Evolutionary conservation across 2,797 vertebrate species (phyloP), one percentile per base, ranked within the genome.

Genomic region (Macroramphosus scolopax): DNA sequence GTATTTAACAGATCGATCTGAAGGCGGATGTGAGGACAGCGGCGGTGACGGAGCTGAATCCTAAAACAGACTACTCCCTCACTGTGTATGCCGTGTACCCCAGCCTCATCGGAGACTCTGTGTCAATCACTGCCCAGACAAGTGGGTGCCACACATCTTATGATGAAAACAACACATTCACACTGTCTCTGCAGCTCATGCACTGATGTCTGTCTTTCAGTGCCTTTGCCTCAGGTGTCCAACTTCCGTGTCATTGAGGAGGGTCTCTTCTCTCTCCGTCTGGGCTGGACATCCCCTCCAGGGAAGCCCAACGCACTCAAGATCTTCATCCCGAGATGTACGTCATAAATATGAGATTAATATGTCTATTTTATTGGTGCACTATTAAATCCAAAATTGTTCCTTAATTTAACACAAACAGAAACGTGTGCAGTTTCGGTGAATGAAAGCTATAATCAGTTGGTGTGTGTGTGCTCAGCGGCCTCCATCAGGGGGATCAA

Each of bases 171-270:
- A 35, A 5, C 10, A 12, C 10, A 29, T 11, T 33, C 51, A 22
- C 7, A 33, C 5, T 17, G 1, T 33, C 17, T 12, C 5, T n/a
- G n/a, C n/a, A n/a, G n/a, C n/a, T 17, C 2, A 22, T 68, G 1
- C 15, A 45, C 11, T 36, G 11, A 1, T 1, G 17, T 10, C 25
- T 30, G 6, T 61, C 33, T 79, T 43, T 34, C 45, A 95, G 93
- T 85, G 35, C 72, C 88, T 0, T 58, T 94, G 17, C 90, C 92
- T n/a, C 85, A 78, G 0, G 92, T 95, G 46, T 88, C 88, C 22
- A 92, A 95, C 81, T 94, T 95, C 79, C 92, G 91, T 6, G 85
- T 95, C 31, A 82, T 89, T 13, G 93, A 95, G 58, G 92, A 93
- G 63, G 92, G 92, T 16, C 80, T 92, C 37, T 93, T 88, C 63